phyloP scores from a whole-genome alignment of 2,888 invertebrate species.

The Rhagonycha lutea region DNA sequence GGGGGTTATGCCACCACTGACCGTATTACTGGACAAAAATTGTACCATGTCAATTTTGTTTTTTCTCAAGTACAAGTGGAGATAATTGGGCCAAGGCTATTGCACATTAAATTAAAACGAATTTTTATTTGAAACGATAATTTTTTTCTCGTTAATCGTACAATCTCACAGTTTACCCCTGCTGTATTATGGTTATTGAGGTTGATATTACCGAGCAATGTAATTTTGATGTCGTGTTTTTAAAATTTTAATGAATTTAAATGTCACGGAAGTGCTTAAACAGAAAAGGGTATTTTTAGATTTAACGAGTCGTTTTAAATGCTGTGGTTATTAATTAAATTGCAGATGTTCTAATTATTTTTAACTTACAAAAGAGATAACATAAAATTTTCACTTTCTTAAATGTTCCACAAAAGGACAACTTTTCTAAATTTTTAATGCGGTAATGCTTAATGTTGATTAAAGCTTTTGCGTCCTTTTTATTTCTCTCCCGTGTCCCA shows the following conservation, averaged over 20 bases:
- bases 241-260: not conserved
- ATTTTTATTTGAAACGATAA: not conserved
- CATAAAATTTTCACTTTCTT: not conserved
- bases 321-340: conserved; percentile 2
- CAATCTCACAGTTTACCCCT: not conserved
- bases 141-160: not conserved
- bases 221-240: not conserved
- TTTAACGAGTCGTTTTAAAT: not conserved
- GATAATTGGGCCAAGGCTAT: not conserved
- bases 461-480: not conserved
- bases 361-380: not conserved
- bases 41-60: not conserved
- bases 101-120: not conserved
- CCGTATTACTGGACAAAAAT: not conserved
- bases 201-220: not conserved
- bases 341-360: conserved; percentile 1
- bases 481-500: not conserved
- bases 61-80: not conserved
- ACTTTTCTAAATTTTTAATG: not conserved
- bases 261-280: conserved; percentile 1
- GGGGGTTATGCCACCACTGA: not conserved
- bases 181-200: not conserved
- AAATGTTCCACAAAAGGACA: not conserved
- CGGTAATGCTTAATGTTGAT: not conserved
- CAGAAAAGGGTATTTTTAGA: not conserved